Percentiles rank a stretch among this genome's conserved stretches.
Conservation (phyloP, 2,888 invertebrate genomes). For the Agrochola circellaris region DNA sequence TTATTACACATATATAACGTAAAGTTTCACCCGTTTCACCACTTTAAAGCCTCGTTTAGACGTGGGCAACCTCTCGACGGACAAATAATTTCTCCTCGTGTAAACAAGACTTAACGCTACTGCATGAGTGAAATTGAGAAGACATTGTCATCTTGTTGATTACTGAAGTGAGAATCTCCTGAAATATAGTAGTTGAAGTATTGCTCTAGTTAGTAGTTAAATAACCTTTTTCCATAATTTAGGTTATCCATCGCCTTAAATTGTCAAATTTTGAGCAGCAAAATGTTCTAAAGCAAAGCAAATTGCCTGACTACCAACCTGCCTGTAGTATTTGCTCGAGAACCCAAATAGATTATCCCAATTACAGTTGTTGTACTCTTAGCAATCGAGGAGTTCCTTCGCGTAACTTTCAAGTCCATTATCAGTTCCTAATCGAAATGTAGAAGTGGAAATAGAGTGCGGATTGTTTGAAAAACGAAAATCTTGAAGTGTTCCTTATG, state of each 20-base stretch:
- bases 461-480: constrained; percentile 36
- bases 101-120: background rate
- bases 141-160: background rate
- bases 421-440: constrained; percentile 55
- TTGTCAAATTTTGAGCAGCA: constrained; percentile 23
- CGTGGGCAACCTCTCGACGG: background rate
- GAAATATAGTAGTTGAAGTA: background rate
- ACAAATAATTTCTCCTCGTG: background rate
- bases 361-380: constrained; percentile 65
- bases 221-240: constrained; percentile 3
- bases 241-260: constrained; percentile 15
- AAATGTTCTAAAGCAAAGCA: constrained; percentile 54
- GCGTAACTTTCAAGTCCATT: constrained; percentile 54
- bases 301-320: constrained; percentile 57
- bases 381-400: constrained; percentile 52
- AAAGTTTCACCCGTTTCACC: background rate
- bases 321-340: constrained; percentile 55
- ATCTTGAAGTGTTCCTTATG: constrained; percentile 5
- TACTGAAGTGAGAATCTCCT: background rate
- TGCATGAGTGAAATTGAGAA: background rate
- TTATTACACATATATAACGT: background rate
- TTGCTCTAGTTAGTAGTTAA: constrained; percentile 1
- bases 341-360: constrained; percentile 65
- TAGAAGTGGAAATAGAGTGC: constrained; percentile 42
- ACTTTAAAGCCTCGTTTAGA: background rate